phyloP scores from a whole-genome alignment of 2,888 invertebrate species.

The Harpalus rufipes region DNA sequence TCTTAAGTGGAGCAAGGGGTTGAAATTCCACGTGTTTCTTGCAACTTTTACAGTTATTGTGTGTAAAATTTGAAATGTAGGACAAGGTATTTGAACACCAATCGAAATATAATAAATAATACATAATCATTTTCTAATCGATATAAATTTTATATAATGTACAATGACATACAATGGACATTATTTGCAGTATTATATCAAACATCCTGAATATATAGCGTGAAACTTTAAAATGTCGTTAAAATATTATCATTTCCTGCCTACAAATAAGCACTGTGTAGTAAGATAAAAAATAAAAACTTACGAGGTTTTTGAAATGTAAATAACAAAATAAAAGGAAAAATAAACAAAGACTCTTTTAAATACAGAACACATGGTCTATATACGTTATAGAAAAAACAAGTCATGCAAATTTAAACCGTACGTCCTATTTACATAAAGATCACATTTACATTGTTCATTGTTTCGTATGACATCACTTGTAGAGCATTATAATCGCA shows the following conservation, averaged over 20 bases:
- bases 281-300: neutral
- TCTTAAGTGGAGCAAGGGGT: neutral
- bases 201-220: neutral
- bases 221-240: neutral
- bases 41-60: neutral
- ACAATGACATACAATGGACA: too few relatives aligned
- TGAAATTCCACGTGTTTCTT: neutral
- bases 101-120: neutral
- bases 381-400: constrained; percentile 19
- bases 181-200: neutral
- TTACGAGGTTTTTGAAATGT: neutral
- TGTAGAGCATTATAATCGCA: constrained; percentile 32
- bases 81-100: neutral
- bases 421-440: constrained; percentile 21
- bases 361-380: constrained; percentile 11
- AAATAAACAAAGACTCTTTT: constrained; percentile 24
- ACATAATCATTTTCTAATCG: neutral
- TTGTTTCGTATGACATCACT: constrained; percentile 38
- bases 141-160: neutral
- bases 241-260: neutral
- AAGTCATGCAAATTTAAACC: constrained; percentile 21
- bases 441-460: constrained; percentile 16
- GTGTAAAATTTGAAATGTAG: neutral
- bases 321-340: neutral
- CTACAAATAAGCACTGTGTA: neutral